These are phyloP conservation scores for Lepus oiostolus DNA, from an alignment of 2,797 vertebrate genomes.

Conservation along the genomic window DNA sequence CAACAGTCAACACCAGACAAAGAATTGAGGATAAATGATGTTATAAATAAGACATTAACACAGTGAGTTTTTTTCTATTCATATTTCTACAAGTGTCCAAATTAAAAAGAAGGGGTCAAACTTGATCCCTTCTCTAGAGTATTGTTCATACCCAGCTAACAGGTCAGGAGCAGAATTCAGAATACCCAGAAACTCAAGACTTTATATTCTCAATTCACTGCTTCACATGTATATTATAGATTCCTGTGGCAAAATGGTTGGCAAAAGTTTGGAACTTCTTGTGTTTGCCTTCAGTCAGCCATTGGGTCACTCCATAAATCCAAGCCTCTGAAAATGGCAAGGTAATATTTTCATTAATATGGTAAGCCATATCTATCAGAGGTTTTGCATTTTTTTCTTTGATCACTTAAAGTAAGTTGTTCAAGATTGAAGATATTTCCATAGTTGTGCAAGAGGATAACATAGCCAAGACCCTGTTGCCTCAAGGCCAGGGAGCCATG, in stretches of 20 bases:
- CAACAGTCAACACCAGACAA: background rate
- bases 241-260: background rate
- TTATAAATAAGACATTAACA: background rate
- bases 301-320: constrained; percentile 28
- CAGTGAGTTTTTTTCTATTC: background rate
- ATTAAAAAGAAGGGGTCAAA: background rate
- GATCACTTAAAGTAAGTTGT: constrained; percentile 46
- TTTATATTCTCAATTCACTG: background rate
- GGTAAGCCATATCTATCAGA: constrained; percentile 57
- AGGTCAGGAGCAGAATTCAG: constrained; percentile 55
- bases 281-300: constrained; percentile 63
- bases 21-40: background rate
- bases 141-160: constrained; percentile 34
- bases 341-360: constrained; percentile 24
- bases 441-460: constrained; percentile 13
- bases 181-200: constrained; percentile 44
- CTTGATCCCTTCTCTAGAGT: background rate
- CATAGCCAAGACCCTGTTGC: constrained; percentile 41
- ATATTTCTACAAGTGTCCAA: constrained; percentile 20
- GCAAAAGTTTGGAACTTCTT: background rate
- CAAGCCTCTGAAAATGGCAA: constrained; percentile 34
- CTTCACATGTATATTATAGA: background rate
- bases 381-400: constrained; percentile 58
- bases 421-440: constrained; percentile 58
- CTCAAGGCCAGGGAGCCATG: constrained; percentile 45